Evolutionary conservation across 2,888 invertebrate species (phyloP).

Genomic region (Liposcelis brunnea): DNA sequence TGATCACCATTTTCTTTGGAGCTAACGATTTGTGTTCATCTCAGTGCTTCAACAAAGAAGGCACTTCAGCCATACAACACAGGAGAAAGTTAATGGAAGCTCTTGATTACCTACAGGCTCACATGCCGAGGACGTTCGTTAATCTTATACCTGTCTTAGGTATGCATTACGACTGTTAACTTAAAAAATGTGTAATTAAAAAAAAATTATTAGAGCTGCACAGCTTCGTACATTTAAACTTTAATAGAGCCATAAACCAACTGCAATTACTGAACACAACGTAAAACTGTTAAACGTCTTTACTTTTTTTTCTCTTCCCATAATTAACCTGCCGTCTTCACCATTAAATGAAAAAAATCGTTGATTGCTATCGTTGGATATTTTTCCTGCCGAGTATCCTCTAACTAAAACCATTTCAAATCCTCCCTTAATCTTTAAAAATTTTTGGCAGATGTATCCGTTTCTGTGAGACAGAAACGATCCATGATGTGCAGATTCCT

Average conservation of each 20-base stretch:
- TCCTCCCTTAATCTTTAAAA: neutral
- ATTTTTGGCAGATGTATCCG: slow-evolving; percentile 42
- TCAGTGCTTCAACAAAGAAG: slow-evolving; percentile 40
- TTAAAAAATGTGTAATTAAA: neutral
- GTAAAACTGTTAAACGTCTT: neutral
- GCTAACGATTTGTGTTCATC: slow-evolving; percentile 61
- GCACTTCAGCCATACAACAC: slow-evolving; percentile 42
- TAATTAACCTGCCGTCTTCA: no score
- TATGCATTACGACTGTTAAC: slow-evolving; percentile 23
- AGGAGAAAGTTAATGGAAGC: slow-evolving; percentile 42
- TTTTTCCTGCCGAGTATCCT: no score
- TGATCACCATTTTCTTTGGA: slow-evolving; percentile 54
- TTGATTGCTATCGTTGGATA: no score
- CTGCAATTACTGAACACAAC: neutral
- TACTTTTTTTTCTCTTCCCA: no score
- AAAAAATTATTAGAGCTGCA: slow-evolving; percentile 4
- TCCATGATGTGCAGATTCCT: slow-evolving; percentile 50
- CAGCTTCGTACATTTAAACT: slow-evolving; percentile 1
- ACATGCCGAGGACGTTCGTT: slow-evolving; percentile 49
- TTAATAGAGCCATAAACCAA: no score
- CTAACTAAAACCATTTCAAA: no score
- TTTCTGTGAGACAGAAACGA: slow-evolving; percentile 43
- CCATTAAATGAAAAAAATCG: no score
- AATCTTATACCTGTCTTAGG: slow-evolving; percentile 54
- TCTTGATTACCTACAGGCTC: slow-evolving; percentile 44